Evolutionary conservation across 2,888 invertebrate genomes (phyloP), one percentile per base, ranked within the genome.

Genomic region (Fragum sueziense): DNA sequence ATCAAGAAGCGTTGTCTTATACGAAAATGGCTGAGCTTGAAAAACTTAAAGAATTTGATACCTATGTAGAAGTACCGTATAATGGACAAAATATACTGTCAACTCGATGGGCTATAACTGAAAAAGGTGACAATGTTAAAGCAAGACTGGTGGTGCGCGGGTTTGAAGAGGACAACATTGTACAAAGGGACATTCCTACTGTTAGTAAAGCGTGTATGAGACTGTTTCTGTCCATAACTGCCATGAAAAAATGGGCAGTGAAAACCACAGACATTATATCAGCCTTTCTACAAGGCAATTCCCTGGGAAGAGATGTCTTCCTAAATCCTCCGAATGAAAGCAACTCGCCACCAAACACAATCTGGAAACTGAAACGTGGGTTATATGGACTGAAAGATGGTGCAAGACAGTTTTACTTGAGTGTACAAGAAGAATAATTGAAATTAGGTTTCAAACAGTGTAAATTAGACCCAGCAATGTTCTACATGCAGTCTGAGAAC

Each of bases 261-360:
- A 85, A 87, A 80, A 82, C 84, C 17, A 86, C 79, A 14, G 85
- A 85, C 69, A 85, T 86, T 34, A 86, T 82, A 59, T 81, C 84
- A 20, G 84, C 84, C 29, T 86, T 86, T 74, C 68, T 85, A 7
- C 80, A 86, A 54, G 85, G 86, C n/a, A 75, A 80, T 62, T 54
- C 73, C 20, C 59, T 86, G 7, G 70, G 77, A 6, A 37, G 77
- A 9, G 80, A 86, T 27, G 73, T 85, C 2, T 86, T 67, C 59
- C 29, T 86, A 3, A 70, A 52, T 51, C 83, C 83, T 4, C 85
- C 84, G 31, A 72, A 51, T 37, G 84, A 86, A 54, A 74, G 76
- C 70, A 52, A 69, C 22, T 59, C 62, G 6, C 27, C 9, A 14
- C 7, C 57, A 20, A 69, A 70, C 6, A 52, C 37, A 11, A 25